Evolutionary conservation across 1,140 invertebrate species (phyloP), one percentile per base, ranked within the genome.

Genomic region (Bombus affinis): DNA sequence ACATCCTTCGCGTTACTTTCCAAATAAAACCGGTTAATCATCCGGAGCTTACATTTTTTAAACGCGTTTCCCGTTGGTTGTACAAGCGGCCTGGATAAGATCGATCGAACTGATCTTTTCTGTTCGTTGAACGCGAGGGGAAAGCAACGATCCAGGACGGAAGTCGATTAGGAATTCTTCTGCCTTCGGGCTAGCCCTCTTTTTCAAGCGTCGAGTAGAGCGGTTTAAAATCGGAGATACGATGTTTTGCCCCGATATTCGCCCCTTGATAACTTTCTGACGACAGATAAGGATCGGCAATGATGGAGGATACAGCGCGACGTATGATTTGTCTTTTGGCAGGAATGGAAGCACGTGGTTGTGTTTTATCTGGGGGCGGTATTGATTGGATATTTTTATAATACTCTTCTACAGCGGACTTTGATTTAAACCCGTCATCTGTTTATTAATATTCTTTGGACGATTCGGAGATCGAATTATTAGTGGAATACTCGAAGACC

Each of bases 91-190:
- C 25, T 18, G 13, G 44, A n/a, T 74, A 37, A 25, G 35, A 82
- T 47, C 25, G 71, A 82, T 44, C 18, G 10, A 25, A 15, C 10
- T 9, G 22, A 39, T 74, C n/a, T 28, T 42, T 18, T n/a, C 72
- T 37, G 25, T 25, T n/a, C 5, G 5, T 25, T 42, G 15, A 22
- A 53, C 13, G 12, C 22, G 10, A 12, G 22, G 6, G 3, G 35
- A 37, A n/a, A 53, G 47, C 13, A 68, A 76, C n/a, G 81, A 28
- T 32, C 35, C 57, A 13, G 8, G 5, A 37, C 10, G 39, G 39
- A 22, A 73, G 70, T 47, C 47, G 66, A 37, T 73, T 72, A 66
- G 66, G 57, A 53, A 37, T 73, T 62, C 68, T 42, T 35, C 42
- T 32, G 44, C 35, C 39, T 42, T 39, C 25, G 8, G 39, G 57